Evolutionary conservation across 1,140 invertebrate genomes (phyloP), one percentile per base, ranked within the genome.

Genomic region (Lanistes nyassanus): DNA sequence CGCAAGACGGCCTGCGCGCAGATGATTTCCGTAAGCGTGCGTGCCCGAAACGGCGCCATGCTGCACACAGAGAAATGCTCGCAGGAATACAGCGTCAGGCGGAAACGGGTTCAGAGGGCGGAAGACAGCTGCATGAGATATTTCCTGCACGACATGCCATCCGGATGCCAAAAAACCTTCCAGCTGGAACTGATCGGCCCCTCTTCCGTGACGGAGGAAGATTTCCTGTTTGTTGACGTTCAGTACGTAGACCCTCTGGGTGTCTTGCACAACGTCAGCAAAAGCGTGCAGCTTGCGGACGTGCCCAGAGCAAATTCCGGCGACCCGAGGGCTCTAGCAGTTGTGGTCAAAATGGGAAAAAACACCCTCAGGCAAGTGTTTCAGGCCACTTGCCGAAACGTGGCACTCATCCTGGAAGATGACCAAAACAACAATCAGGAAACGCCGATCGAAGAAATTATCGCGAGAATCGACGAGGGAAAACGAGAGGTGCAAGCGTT

Each of bases 1-100:
- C 71, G 84, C 29, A 85, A 84, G 69, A 73, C 81, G 6, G 81
- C 84, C 7, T 79, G 84, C n/a, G 81, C 80, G 16, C 82, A 83
- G 82, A 82, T 81, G 74, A 79, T 85, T 3, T 82, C 82, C 13
- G 74, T 82, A 7, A 56, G 72, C 13, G 53, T 81, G 1, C 56
- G 80, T 56, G 42, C 79, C 1, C 51, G 72, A 16, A 76, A 83
- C 76, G 82, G 79, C 0, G 80, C 81, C 3, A 21, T 34, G 9
- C 75, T 85, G n/a, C 70, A 77, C 1, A 69, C 76, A 13, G 76
- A 68, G 6, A 76, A 81, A 31, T 83, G 82, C 42, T 75, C 78
- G 6, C 79, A 77, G 34, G 84, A 85, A 34, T 77, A 82, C 58
- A 81, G 79, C 26, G 74, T 84, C 1, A 60, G 83, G 3, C 47